These are phyloP conservation scores for Dromaius novaehollandiae DNA, from an alignment of 2,113 vertebrate species.

Conservation along the genomic window DNA sequence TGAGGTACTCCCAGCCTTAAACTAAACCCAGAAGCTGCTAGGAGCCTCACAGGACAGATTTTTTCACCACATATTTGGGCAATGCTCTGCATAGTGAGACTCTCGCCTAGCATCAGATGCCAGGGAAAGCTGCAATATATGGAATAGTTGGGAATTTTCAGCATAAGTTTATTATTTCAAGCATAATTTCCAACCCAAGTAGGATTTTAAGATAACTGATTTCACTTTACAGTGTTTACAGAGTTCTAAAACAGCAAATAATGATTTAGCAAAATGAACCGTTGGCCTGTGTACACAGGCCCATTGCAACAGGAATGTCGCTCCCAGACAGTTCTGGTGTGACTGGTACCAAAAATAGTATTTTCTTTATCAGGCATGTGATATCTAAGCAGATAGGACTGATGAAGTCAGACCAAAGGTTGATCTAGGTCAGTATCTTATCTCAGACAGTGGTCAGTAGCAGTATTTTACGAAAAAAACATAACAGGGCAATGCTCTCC, in stretches of 20 bases:
- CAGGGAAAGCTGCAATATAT: background rate
- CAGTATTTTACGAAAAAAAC: background rate
- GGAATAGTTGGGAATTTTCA: background rate
- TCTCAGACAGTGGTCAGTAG: background rate
- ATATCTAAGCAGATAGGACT: background rate
- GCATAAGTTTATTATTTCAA: background rate
- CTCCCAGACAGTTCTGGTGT: background rate
- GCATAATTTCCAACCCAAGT: background rate
- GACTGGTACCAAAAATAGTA: background rate
- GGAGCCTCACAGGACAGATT: background rate
- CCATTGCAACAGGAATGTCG: background rate
- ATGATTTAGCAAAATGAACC: background rate
- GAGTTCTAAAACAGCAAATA: slow-evolving; percentile 18
- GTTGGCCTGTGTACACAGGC: background rate
- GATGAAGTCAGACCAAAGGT: background rate
- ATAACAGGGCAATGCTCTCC: background rate
- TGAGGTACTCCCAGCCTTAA: background rate
- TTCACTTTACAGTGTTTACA: background rate
- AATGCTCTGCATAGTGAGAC: background rate
- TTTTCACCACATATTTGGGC: background rate
- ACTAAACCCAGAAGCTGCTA: background rate
- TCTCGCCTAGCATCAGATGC: background rate
- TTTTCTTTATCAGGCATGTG: background rate
- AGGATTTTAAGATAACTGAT: background rate
- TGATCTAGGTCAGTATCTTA: background rate